Evolutionary conservation across 1,140 invertebrate species (phyloP).

Genomic region (Drosophila murphyi): DNA sequence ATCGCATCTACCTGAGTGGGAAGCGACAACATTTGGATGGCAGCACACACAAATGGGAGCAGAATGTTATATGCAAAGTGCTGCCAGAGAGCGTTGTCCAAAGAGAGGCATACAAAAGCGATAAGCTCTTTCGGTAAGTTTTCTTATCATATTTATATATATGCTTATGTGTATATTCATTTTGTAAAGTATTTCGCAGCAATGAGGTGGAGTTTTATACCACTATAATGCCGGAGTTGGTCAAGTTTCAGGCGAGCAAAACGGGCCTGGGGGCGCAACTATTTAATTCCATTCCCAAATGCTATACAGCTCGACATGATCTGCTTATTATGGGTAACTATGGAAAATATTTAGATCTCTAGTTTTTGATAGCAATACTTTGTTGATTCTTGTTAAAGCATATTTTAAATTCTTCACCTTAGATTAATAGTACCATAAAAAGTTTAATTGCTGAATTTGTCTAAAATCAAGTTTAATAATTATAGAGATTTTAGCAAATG

Average conservation of each 20-base stretch:
- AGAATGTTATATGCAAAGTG: conserved; percentile 89
- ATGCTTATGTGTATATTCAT: not conserved
- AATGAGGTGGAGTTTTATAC: conserved; percentile 90
- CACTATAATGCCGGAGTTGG: conserved; percentile 87
- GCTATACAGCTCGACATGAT: conserved; percentile 87
- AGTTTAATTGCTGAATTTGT: too few species aligned
- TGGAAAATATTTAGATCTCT: conserved; percentile 79
- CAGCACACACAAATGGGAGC: conserved; percentile 85
- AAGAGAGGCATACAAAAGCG: conserved; percentile 89
- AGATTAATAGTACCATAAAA: too few species aligned
- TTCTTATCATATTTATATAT: not conserved
- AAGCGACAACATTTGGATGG: conserved; percentile 83
- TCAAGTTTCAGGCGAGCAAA: conserved; percentile 86
- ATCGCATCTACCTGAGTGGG: conserved; percentile 87
- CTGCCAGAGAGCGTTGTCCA: conserved; percentile 87
- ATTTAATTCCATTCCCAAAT: conserved; percentile 88
- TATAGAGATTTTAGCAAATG: too few species aligned
- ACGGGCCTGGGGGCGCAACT: conserved; percentile 72
- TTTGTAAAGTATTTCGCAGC: conserved; percentile 63
- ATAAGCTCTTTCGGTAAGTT: conserved; percentile 86
- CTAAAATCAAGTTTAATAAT: too few species aligned
- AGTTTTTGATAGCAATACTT: too few species aligned
- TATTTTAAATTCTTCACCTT: too few species aligned
- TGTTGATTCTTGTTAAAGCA: too few species aligned
- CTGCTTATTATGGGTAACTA: conserved; percentile 87